phyloP scores from a whole-genome alignment of 2,888 invertebrate genomes.

The Lasiommata megera region DNA sequence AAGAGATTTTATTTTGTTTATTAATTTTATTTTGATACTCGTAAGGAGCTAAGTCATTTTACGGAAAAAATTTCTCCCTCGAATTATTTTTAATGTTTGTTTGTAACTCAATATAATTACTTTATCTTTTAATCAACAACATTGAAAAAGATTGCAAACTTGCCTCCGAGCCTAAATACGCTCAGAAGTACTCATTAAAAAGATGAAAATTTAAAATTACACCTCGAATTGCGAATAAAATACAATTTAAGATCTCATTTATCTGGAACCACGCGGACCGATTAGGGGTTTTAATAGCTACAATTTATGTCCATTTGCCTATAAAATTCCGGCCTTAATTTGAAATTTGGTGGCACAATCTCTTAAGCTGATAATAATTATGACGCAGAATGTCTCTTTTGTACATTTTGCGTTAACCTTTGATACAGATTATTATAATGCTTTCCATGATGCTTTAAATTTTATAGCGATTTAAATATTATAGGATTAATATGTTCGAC shows the following conservation, averaged over 20 bases:
- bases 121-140: not conserved
- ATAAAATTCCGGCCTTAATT: constrained; percentile 9
- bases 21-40: no score
- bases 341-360: constrained; percentile 5
- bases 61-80: no score
- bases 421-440: not conserved
- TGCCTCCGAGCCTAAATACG: not conserved
- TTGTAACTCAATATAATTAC: not conserved
- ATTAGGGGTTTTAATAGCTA: constrained; percentile 15
- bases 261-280: constrained; percentile 6
- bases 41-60: no score
- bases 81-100: no score
- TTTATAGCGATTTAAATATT: no score
- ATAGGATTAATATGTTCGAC: not conserved
- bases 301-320: constrained; percentile 15
- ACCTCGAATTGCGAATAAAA: constrained; percentile 5
- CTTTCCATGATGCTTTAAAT: no score
- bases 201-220: constrained; percentile 9
- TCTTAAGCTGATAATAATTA: constrained; percentile 11
- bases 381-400: constrained; percentile 1
- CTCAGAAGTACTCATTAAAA: not conserved
- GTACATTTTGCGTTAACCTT: not conserved
- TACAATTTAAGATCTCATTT: constrained; percentile 11
- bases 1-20: no score
- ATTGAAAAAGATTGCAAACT: not conserved